A percentile compares a stretch with the other conserved stretches of the same genome.
These are phyloP conservation scores for Oryzias celebensis DNA, from an alignment of 2,113 vertebrate genomes.

Conservation along the genomic window DNA sequence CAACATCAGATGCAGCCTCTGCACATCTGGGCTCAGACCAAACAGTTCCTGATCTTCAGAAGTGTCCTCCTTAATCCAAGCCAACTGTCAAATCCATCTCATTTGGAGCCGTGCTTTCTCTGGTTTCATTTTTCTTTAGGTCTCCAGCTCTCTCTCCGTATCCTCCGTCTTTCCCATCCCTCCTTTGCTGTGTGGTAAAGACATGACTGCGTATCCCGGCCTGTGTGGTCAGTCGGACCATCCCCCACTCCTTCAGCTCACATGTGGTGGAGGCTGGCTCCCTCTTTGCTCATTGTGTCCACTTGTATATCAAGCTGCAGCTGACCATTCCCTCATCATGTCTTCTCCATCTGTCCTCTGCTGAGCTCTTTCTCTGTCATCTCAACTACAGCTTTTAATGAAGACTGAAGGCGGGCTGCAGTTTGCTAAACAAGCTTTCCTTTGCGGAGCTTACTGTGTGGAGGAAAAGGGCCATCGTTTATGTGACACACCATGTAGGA, in stretches of 20 bases:
- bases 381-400: conserved; percentile 44
- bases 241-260: conserved; percentile 65
- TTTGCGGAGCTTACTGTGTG: neutral
- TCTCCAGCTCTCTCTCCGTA: conserved; percentile 2
- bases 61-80: neutral
- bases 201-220: conserved; percentile 55
- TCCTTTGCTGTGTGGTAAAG: conserved; percentile 34
- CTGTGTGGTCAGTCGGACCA: conserved; percentile 70
- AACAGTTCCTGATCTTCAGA: neutral
- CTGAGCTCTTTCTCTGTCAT: conserved; percentile 48
- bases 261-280: conserved; percentile 62
- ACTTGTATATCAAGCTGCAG: conserved; percentile 77
- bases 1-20: conserved; percentile 11
- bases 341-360: conserved; percentile 70
- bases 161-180: conserved; percentile 8
- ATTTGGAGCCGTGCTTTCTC: no score
- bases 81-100: no score
- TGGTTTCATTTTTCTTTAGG: conserved; percentile 1
- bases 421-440: conserved; percentile 54
- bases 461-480: conserved; percentile 39
- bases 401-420: conserved; percentile 38
- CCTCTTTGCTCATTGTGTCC: conserved; percentile 75
- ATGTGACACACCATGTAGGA: conserved; percentile 32
- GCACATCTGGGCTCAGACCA: neutral
- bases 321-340: conserved; percentile 65